Evolutionary conservation across 2,113 vertebrate species (phyloP).

Genomic region (Tenrec ecaudatus): DNA sequence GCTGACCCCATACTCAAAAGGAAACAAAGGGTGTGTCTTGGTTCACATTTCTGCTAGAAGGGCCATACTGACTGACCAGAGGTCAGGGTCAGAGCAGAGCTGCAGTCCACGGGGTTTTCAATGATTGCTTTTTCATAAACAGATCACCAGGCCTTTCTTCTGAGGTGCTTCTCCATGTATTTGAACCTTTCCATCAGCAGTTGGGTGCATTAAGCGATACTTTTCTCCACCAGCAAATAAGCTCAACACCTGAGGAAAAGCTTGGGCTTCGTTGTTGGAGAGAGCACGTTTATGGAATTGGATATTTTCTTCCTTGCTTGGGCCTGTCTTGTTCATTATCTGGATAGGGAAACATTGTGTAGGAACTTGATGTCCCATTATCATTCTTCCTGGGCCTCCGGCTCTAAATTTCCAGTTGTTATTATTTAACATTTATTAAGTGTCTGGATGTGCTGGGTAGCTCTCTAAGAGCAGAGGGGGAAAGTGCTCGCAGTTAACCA

Average conservation of each 20-base stretch:
- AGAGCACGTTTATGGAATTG: not conserved
- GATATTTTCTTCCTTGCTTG: not conserved
- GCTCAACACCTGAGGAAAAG: not conserved
- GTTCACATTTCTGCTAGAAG: no score
- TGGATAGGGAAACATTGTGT: not conserved
- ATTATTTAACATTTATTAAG: conserved; percentile 27
- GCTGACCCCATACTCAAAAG: no score
- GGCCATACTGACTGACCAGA: no score
- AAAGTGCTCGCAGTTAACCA: conserved; percentile 40
- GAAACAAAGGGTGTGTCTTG: no score
- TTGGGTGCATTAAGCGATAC: no score
- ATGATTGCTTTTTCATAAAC: not conserved
- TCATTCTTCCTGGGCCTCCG: not conserved
- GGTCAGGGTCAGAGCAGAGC: no score
- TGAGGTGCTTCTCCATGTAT: not conserved
- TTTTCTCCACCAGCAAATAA: not conserved
- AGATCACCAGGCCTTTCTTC: not conserved
- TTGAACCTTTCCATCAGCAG: not conserved
- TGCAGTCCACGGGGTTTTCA: not conserved
- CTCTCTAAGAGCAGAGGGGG: not conserved
- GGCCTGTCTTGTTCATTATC: not conserved
- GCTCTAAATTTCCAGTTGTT: not conserved
- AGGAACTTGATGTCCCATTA: not conserved
- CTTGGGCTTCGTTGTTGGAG: not conserved
- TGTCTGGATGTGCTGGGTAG: not conserved